Base-by-base conservation (phyloP, 2,113 vertebrate genomes). In the Anoplopoma fimbria region DNA sequence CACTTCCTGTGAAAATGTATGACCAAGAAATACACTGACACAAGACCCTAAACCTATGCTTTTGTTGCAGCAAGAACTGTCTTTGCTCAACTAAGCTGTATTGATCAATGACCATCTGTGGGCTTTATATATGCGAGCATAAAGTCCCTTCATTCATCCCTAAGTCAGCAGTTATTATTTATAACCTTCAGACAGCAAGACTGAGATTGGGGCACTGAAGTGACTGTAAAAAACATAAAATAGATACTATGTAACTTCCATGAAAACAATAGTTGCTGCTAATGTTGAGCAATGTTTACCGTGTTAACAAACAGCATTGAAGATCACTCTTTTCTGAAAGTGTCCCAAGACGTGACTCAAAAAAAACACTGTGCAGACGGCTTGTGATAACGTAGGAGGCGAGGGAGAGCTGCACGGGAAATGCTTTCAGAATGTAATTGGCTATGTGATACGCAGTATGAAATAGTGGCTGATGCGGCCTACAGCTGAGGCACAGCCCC, bases 301-400 rank as follows among this genome's bases (percentile, higher is more conserved):
- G 33, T 53, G 21, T 58, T 23, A 47, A 29, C 57, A 67, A 77
- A 70, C 47, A 70, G 15, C 73, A 45, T 75, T 75, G 65, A 69
- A 61, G 42, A 78, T 81, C 40, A 49, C 12, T 84, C 1, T 76
- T 64, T 76, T 55, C 51, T 21, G 45, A 78, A 29, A 51, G 29
- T 53, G 15, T 77, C 63, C 40, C 19, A 86, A 76, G 13, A 29
- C 36, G 1, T 87, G 57, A 72, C 62, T 67, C 57, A 63, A 78
- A 80, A 42, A 68, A 82, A 88, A 83, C 64, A 65, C 64, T 60
- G 51, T 67, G 61, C 53, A 71, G 79, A 74, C 34, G 13, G 62
- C 65, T 33, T 76, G 79, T 65, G 77, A 79, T 84, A 60, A 69
- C 55, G n/a, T 27, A 63, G 42, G 76, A 47, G 61, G 57, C 19